These are phyloP conservation scores for Gadus macrocephalus DNA, from an alignment of 2,113 vertebrate genomes.

Conservation along the genomic window DNA sequence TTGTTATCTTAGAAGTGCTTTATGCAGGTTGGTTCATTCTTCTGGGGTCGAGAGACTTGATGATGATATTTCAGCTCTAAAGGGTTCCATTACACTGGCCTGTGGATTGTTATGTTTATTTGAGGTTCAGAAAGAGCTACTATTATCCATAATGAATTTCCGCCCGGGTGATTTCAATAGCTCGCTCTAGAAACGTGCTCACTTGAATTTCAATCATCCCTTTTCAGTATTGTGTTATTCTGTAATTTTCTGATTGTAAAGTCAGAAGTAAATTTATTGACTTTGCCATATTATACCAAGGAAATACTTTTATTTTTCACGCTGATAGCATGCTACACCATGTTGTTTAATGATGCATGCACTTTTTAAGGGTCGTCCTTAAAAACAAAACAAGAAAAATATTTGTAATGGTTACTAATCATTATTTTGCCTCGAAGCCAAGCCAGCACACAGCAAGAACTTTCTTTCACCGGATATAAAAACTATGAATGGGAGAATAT, in stretches of 20 bases:
- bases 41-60: not conserved
- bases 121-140: slow-evolving; percentile 47
- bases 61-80: slow-evolving; percentile 45
- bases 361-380: no score
- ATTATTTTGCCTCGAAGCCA: no score
- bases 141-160: slow-evolving; percentile 58
- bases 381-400: no score
- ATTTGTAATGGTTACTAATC: no score
- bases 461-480: no score
- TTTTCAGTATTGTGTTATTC: slow-evolving; percentile 21
- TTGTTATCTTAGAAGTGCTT: no score
- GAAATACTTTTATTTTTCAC: not conserved
- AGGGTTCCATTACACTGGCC: slow-evolving; percentile 53
- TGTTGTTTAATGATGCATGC: no score
- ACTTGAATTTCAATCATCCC: slow-evolving; percentile 59
- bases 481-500: no score
- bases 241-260: slow-evolving; percentile 38
- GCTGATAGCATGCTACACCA: no score
- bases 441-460: no score
- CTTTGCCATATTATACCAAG: slow-evolving; percentile 30
- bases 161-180: slow-evolving; percentile 51
- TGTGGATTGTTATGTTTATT: slow-evolving; percentile 55
- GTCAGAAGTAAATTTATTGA: slow-evolving; percentile 39
- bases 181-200: slow-evolving; percentile 39
- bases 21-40: no score